These are phyloP conservation scores for Entelurus aequoreus DNA, from an alignment of 2,113 vertebrate species.

Conservation along the genomic window DNA sequence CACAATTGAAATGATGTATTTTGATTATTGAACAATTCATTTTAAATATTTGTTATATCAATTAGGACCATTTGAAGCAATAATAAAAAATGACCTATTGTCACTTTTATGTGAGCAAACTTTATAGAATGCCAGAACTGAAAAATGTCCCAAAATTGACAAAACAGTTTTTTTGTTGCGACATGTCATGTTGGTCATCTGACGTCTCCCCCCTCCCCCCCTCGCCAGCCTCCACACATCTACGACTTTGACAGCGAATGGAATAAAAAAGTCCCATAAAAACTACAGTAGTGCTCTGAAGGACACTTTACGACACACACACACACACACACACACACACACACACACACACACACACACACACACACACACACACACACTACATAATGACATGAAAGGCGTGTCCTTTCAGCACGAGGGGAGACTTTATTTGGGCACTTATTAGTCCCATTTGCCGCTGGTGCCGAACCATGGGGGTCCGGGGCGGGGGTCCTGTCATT, in stretches of 20 bases:
- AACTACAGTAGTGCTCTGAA: conserved; percentile 32
- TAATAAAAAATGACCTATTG: too few relatives aligned
- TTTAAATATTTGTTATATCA: too few relatives aligned
- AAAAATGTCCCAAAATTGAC: too few relatives aligned
- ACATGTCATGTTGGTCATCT: too few relatives aligned
- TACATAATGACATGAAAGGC: conserved; percentile 27
- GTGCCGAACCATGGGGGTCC: conserved; percentile 44
- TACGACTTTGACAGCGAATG: conserved; percentile 29
- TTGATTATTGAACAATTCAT: too few relatives aligned
- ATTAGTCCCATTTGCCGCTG: conserved; percentile 59
- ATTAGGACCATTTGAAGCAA: too few relatives aligned
- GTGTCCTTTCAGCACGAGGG: conserved; percentile 55
- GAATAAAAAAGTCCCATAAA: conserved; percentile 44
- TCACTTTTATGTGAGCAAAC: too few relatives aligned
- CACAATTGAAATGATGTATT: too few relatives aligned
- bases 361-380: too few relatives aligned
- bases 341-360: conserved; percentile 42
- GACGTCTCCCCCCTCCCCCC: not conserved
- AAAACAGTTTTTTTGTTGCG: too few relatives aligned
- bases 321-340: conserved; percentile 45
- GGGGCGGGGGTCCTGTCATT: conserved; percentile 56
- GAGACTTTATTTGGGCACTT: conserved; percentile 61
- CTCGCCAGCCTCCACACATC: conserved; percentile 11
- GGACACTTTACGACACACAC: conserved; percentile 39
- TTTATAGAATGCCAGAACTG: too few relatives aligned